Evolutionary conservation across 2,888 invertebrate genomes (phyloP).

Genomic region (Eurytoma californica): DNA sequence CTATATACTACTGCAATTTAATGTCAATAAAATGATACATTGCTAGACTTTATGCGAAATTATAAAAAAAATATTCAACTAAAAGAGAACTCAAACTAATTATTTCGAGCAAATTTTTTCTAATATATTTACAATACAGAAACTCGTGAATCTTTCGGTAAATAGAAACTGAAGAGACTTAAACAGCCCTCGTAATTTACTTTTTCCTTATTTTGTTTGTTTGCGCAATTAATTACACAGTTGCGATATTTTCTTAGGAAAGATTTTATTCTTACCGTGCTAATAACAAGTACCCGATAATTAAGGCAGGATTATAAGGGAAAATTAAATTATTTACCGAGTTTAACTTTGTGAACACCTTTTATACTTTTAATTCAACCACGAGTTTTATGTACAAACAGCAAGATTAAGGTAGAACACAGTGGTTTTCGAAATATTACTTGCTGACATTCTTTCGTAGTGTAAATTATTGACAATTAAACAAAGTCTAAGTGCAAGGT

Average conservation of each 20-base stretch:
- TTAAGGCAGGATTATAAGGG: too few relatives aligned
- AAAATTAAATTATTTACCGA: slow-evolving; percentile 1
- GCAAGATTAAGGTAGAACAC: background rate
- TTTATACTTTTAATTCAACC: slow-evolving; percentile 5
- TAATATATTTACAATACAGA: too few relatives aligned
- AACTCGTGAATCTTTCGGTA: too few relatives aligned
- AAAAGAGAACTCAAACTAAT: background rate
- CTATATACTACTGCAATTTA: too few relatives aligned
- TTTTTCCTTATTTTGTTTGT: background rate
- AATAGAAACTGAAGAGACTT: too few relatives aligned
- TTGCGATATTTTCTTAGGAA: background rate
- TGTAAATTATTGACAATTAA: slow-evolving; percentile 14
- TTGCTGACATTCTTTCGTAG: background rate
- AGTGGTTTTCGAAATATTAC: background rate
- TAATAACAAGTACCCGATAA: too few relatives aligned
- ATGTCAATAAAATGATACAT: too few relatives aligned
- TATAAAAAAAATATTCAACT: too few relatives aligned
- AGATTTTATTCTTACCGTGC: background rate
- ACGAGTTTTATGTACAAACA: background rate
- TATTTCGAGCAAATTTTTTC: background rate
- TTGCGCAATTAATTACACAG: background rate
- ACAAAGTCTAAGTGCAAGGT: slow-evolving; percentile 18
- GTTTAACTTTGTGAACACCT: background rate
- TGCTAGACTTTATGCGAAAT: too few relatives aligned
- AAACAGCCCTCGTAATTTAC: background rate